Conservation (phyloP, 2,113 vertebrate species). For the Chauna torquata region DNA sequence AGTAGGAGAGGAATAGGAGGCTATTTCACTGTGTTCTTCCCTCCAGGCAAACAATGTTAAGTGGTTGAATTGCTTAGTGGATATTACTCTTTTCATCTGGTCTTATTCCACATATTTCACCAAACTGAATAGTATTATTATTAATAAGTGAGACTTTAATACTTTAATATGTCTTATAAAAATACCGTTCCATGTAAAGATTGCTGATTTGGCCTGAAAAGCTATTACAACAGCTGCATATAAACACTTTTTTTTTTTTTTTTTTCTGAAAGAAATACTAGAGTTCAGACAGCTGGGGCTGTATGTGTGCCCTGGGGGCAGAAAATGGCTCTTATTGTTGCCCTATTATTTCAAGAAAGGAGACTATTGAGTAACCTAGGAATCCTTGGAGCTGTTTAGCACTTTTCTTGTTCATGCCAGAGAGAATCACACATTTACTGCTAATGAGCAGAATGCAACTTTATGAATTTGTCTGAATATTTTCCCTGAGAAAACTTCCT, state of each 20-base stretch:
- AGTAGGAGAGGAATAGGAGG: neutral
- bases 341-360: constrained; percentile 2
- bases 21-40: neutral
- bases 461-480: constrained; percentile 53
- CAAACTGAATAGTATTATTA: neutral
- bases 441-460: constrained; percentile 43
- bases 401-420: constrained; percentile 15
- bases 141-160: neutral
- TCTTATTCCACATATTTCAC: neutral
- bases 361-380: constrained; percentile 35
- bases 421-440: constrained; percentile 34
- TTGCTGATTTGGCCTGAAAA: neutral
- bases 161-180: neutral
- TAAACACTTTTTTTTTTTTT: neutral
- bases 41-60: neutral
- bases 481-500: constrained; percentile 16
- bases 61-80: neutral
- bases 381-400: constrained; percentile 22
- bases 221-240: neutral
- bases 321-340: constrained; percentile 14
- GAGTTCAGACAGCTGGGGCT: neutral
- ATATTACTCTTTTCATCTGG: neutral
- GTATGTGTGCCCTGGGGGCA: neutral
- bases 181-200: neutral
- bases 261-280: neutral